Evolutionary conservation across 2,113 vertebrate genomes (phyloP).

Genomic region (Silurus meridionalis): DNA sequence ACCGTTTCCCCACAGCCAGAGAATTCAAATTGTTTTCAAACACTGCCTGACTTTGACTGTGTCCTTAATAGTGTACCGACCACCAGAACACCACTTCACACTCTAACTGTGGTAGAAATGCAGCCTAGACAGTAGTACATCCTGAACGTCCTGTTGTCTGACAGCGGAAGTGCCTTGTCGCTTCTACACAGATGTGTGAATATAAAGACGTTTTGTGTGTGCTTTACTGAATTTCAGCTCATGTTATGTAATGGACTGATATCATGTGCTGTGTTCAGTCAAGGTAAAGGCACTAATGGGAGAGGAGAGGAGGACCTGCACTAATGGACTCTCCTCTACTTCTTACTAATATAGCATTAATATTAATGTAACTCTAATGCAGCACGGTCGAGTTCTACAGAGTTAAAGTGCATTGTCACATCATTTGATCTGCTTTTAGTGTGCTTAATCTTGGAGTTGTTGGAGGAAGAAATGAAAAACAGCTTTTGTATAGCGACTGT

Average conservation of each 20-base stretch:
- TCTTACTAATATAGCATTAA: constrained; percentile 31
- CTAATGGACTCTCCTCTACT: constrained; percentile 30
- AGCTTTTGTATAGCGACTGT: background rate
- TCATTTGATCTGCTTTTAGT: background rate
- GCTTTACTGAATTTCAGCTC: background rate
- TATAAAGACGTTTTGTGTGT: background rate
- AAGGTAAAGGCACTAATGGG: constrained; percentile 29
- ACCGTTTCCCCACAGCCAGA: background rate
- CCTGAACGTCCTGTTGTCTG: background rate
- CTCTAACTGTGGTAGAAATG: background rate
- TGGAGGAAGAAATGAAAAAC: background rate
- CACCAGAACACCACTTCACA: background rate
- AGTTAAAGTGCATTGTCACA: background rate
- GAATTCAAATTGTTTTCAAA: background rate
- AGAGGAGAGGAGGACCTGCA: constrained; percentile 19
- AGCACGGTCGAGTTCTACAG: background rate
- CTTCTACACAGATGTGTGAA: background rate
- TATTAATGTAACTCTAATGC: constrained; percentile 31
- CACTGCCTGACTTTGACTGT: constrained; percentile 15
- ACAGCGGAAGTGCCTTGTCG: background rate
- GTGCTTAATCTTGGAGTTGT: constrained; percentile 3
- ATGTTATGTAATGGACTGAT: background rate
- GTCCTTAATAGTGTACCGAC: constrained; percentile 5
- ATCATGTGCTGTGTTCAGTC: constrained; percentile 16
- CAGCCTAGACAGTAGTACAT: constrained; percentile 5